Evolutionary conservation across 2,888 invertebrate genomes (phyloP).

Genomic region (Lutraria lutraria): DNA sequence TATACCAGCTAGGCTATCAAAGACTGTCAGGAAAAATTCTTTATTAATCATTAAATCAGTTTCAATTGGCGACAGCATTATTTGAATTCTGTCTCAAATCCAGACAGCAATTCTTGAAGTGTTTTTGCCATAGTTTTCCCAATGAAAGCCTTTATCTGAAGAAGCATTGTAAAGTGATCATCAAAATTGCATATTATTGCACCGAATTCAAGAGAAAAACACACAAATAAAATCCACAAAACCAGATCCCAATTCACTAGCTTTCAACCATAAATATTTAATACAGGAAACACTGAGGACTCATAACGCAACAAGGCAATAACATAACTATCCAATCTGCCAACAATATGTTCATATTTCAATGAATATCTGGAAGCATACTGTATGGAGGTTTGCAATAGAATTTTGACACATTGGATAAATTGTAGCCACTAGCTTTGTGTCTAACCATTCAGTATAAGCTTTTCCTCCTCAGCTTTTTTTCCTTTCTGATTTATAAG

Average conservation of each 20-base stretch:
- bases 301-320: background rate
- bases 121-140: conserved; percentile 1
- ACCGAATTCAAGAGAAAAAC: conserved; percentile 15
- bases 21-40: background rate
- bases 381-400: background rate
- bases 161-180: background rate
- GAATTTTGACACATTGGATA: background rate
- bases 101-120: conserved; percentile 12
- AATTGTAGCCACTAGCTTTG: background rate
- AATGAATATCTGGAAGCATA: background rate
- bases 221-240: conserved; percentile 5
- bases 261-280: background rate
- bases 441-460: background rate
- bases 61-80: conserved; percentile 10
- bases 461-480: background rate
- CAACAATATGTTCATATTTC: conserved; percentile 19
- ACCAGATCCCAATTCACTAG: background rate
- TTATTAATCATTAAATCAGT: background rate
- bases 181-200: conserved; percentile 1
- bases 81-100: conserved; percentile 17
- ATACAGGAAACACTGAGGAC: background rate
- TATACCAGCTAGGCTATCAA: background rate
- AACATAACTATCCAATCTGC: conserved; percentile 8
- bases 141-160: background rate
- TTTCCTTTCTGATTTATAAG: background rate